These are phyloP conservation scores for Momotus momota DNA, from an alignment of 2,797 vertebrate species.

Conservation along the genomic window DNA sequence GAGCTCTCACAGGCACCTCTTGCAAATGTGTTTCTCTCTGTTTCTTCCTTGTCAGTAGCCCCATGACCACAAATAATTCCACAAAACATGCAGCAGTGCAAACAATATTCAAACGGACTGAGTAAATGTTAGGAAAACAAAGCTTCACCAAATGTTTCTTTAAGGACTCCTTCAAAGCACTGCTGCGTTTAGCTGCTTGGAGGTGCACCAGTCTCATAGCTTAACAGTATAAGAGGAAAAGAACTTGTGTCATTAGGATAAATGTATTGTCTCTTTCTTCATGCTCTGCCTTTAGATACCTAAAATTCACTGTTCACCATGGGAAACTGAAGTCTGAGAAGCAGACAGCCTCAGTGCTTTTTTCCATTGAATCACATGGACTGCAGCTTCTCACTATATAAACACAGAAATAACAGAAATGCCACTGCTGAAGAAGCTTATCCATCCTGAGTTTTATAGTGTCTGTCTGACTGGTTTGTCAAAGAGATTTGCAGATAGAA, in stretches of 20 bases:
- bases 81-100: not conserved
- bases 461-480: conserved; percentile 46
- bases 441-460: conserved; percentile 20
- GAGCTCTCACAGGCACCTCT: not conserved
- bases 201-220: not conserved
- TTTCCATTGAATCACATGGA: not conserved
- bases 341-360: not conserved
- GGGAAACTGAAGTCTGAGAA: conserved; percentile 9
- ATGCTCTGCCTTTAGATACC: not conserved
- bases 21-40: not conserved
- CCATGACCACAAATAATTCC: not conserved
- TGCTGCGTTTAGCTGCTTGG: not conserved
- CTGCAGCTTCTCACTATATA: not conserved
- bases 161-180: not conserved
- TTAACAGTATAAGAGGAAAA: not conserved
- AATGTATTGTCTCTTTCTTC: not conserved
- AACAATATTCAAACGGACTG: not conserved
- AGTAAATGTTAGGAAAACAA: not conserved
- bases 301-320: not conserved
- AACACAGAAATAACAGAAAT: conserved; percentile 70
- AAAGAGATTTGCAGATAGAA: conserved; percentile 54
- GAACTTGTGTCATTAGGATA: not conserved
- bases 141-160: not conserved
- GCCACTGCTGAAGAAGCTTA: conserved; percentile 36
- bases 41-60: not conserved